These are phyloP conservation scores for Ochropleura plecta DNA, from an alignment of 2,888 invertebrate genomes.

Conservation along the genomic window DNA sequence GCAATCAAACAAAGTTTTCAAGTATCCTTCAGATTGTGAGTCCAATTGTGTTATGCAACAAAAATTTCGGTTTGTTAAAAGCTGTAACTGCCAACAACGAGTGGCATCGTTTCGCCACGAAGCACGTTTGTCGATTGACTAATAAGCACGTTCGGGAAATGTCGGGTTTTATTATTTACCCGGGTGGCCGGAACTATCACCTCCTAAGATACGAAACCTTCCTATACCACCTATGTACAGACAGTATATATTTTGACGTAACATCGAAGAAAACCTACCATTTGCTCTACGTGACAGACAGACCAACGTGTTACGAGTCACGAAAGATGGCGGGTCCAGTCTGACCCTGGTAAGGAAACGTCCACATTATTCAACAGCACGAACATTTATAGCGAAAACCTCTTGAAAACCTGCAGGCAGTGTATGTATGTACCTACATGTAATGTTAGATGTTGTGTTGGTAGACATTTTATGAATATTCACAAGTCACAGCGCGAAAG, in stretches of 20 bases:
- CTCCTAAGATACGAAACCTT: neutral
- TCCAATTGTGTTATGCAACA: too few species aligned
- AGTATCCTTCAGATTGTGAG: too few species aligned
- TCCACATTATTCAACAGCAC: conserved; percentile 52
- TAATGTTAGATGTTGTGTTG: conserved; percentile 26
- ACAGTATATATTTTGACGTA: neutral
- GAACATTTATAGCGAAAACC: conserved; percentile 29
- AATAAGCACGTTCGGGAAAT: neutral
- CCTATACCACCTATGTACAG: neutral
- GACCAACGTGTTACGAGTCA: conserved; percentile 3
- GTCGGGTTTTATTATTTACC: neutral
- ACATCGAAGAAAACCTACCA: neutral
- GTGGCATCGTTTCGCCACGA: neutral
- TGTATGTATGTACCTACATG: neutral
- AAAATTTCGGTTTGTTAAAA: too few species aligned
- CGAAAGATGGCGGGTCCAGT: conserved; percentile 13
- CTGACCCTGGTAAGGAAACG: conserved; percentile 25
- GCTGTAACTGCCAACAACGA: too few species aligned
- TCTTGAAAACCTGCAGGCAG: conserved; percentile 32
- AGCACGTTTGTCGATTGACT: conserved; percentile 12
- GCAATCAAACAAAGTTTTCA: too few species aligned
- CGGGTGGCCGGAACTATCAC: neutral
- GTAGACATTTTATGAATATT: conserved; percentile 55
- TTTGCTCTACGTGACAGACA: neutral
- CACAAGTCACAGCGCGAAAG: conserved; percentile 56